Evolutionary conservation across 2,797 vertebrate species (phyloP).

Genomic region (Hirundo rustica): DNA sequence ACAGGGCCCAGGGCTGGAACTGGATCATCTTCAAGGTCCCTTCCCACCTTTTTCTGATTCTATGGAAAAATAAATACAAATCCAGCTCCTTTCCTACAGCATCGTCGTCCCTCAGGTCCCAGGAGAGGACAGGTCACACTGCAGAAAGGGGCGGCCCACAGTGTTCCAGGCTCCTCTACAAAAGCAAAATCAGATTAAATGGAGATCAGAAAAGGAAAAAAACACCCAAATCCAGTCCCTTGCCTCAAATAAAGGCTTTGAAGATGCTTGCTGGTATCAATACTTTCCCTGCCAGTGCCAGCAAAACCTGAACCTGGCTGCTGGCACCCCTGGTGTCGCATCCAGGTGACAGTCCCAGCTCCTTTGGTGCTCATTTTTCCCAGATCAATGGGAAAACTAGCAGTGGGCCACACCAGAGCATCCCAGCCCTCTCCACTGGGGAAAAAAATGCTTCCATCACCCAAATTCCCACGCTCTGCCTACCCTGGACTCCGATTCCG

Average conservation of each 20-base stretch:
- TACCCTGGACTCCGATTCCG: rapidly evolving
- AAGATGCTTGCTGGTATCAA: background rate
- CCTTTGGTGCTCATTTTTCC: background rate
- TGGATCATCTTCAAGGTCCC: no score
- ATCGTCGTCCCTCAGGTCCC: background rate
- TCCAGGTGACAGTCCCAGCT: background rate
- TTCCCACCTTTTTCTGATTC: background rate
- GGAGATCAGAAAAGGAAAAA: background rate
- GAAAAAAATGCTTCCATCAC: rapidly evolving
- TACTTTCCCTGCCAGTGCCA: background rate
- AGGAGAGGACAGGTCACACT: no score
- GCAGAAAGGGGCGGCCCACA: rapidly evolving
- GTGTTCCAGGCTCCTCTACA: background rate
- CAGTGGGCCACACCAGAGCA: background rate
- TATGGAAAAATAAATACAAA: rapidly evolving
- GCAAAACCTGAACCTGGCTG: background rate
- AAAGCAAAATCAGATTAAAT: background rate
- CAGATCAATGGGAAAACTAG: background rate
- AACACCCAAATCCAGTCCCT: background rate
- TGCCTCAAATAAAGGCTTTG: background rate
- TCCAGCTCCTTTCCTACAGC: background rate
- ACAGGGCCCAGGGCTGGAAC: background rate
- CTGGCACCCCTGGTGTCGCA: background rate
- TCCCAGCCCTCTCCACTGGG: background rate
- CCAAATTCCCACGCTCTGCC: background rate